phyloP scores from a whole-genome alignment of 1,140 invertebrate species.

The Microplitis demolitor region DNA sequence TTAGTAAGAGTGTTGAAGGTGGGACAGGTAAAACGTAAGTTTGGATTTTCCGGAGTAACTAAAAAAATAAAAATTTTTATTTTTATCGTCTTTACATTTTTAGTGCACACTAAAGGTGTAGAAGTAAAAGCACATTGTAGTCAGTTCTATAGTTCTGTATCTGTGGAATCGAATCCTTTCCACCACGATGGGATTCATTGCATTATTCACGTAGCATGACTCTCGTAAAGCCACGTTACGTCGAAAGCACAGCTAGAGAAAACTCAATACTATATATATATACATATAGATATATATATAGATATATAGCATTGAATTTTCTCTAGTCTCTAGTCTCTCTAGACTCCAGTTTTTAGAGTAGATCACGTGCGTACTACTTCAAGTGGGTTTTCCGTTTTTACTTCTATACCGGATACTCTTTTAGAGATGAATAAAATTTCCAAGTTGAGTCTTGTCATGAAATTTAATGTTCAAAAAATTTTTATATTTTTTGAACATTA shows the following conservation, averaged over 20 bases:
- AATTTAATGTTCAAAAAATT: neutral
- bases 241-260: neutral
- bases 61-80: constrained; percentile 15
- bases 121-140: neutral
- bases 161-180: constrained; percentile 23
- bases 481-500: neutral
- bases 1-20: neutral
- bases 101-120: too few relatives aligned
- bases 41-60: too few relatives aligned
- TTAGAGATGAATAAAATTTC: constrained; percentile 13
- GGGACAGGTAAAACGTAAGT: too few relatives aligned
- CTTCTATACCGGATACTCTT: neutral
- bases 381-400: neutral
- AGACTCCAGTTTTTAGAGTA: neutral
- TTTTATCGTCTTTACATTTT: too few relatives aligned
- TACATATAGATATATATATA: too few relatives aligned
- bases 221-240: constrained; percentile 16
- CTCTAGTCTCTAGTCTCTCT: neutral
- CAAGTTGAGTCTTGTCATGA: neutral
- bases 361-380: constrained; percentile 11
- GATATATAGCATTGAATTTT: neutral
- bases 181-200: constrained; percentile 34
- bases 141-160: neutral
- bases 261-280: neutral
- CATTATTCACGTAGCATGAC: constrained; percentile 42